A percentile compares a stretch with the other conserved stretches of the same genome.
These are phyloP conservation scores for Lochmaea crataegi DNA, from an alignment of 2,888 invertebrate genomes.

Conservation along the genomic window DNA sequence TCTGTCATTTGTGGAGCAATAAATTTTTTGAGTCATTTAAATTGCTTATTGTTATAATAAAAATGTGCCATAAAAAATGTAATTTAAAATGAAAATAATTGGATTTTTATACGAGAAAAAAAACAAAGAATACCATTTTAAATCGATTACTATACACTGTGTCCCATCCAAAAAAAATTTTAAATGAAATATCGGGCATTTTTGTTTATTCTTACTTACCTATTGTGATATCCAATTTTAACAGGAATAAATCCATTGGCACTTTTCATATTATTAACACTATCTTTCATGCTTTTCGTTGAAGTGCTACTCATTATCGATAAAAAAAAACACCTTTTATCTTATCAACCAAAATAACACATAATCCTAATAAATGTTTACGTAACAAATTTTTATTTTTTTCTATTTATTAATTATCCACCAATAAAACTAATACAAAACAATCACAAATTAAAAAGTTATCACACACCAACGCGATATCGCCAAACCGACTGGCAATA, in stretches of 20 bases:
- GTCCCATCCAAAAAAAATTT: no score
- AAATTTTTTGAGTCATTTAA: no score
- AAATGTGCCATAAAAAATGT: no score
- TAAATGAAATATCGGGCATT: neutral
- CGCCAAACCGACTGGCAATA: constrained; percentile 35
- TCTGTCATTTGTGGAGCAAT: no score
- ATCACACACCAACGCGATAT: constrained; percentile 15
- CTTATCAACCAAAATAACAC: constrained; percentile 5
- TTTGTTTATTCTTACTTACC: constrained; percentile 42
- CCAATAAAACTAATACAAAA: constrained; percentile 1
- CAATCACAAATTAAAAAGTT: constrained; percentile 9
- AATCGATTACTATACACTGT: no score
- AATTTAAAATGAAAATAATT: no score
- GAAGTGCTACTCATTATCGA: constrained; percentile 42
- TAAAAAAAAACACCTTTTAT: constrained; percentile 1
- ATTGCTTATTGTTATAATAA: no score
- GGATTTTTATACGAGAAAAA: no score
- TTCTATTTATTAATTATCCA: neutral
- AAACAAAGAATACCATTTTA: no score
- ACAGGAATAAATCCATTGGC: constrained; percentile 49
- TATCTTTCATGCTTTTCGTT: constrained; percentile 50
- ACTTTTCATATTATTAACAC: constrained; percentile 50
- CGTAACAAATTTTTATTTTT: neutral
- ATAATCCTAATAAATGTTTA: constrained; percentile 6
- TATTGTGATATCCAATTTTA: constrained; percentile 48